These are phyloP conservation scores for Nothoprocta pentlandii DNA, from an alignment of 2,113 vertebrate species.

Conservation along the genomic window DNA sequence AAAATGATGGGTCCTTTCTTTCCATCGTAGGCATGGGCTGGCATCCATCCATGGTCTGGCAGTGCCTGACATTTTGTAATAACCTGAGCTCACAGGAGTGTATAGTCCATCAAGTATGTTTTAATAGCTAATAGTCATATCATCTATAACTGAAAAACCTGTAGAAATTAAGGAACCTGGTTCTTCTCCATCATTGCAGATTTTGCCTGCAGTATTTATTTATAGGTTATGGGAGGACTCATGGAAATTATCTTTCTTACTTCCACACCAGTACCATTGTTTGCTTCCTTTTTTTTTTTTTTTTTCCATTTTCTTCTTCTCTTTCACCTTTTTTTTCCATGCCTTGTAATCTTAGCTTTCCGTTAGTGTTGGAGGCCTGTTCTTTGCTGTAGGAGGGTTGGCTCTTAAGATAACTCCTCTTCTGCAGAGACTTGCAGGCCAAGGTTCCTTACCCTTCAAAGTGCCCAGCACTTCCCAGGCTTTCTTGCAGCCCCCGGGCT, in stretches of 20 bases:
- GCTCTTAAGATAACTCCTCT: not conserved
- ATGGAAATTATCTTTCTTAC: not conserved
- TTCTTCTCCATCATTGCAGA: not conserved
- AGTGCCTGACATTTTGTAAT: not conserved
- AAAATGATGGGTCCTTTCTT: not conserved
- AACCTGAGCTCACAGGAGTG: not conserved
- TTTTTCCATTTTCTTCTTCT: not conserved
- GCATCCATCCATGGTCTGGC: not conserved
- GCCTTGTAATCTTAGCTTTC: not conserved
- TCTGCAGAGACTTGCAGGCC: not conserved
- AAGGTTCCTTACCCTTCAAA: not conserved
- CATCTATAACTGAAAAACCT: not conserved
- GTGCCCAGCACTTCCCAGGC: not conserved
- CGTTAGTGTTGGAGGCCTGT: rapidly evolving
- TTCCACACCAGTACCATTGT: not conserved
- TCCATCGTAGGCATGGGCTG: not conserved
- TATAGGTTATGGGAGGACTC: not conserved
- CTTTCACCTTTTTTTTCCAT: not conserved
- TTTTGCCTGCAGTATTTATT: not conserved
- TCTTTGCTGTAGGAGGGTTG: not conserved
- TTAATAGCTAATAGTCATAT: not conserved
- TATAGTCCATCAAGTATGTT: not conserved
- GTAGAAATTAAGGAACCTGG: not conserved
- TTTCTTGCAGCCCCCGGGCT: not conserved
- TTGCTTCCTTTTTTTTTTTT: not conserved